Base-by-base conservation (phyloP, 2,797 vertebrate species). In the Knipowitschia caucasica region DNA sequence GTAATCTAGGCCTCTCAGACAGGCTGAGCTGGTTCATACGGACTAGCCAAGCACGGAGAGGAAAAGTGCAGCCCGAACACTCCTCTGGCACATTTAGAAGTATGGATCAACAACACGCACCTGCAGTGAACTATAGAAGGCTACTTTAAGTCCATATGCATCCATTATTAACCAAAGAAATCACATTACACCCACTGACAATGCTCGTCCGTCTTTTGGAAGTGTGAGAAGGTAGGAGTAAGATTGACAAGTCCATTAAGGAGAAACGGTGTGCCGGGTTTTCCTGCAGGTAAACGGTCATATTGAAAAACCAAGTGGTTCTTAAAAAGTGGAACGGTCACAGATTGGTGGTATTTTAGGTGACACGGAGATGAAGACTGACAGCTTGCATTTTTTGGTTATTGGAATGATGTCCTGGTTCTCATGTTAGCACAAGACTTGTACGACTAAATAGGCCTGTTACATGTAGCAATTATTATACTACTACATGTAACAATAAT, bases 1-100 rank as follows among this genome's bases (percentile, higher is more conserved):
- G 76, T 82, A 82, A 80, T 77, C 71, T 80, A 1, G 1, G 27
- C 62, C 69, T 80, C 66, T 59, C 58, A 66, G 68, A 62, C 71
- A 69, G 72, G 25, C 40, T 54, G 66, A 50, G 67, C 60, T 35
- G 51, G 56, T 67, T 82, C 67, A 73, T 33, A 53, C 56, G 65
- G 61, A 46, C 69, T 59, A 58, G 55, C 51, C 65, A 51, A 70
- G 75, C 75, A 71, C 44, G 62, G 45, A 59, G 14, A 44, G 36
- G 61, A 57, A 67, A 57, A 21, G 62, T 68, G 70, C 71, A 62
- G 71, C 59, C 53, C 56, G 62, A 67, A 65, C 69, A 53, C 61
- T 71, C 73, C 68, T 50, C 64, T 57, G 64, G 69, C 54, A 74
- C 74, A 62, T 55, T 51, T 67, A 64, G 71, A 71, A 69, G 62